phyloP scores from a whole-genome alignment of 37 sponge, comb jelly and placozoan genomes.

The Ianthella basta region DNA sequence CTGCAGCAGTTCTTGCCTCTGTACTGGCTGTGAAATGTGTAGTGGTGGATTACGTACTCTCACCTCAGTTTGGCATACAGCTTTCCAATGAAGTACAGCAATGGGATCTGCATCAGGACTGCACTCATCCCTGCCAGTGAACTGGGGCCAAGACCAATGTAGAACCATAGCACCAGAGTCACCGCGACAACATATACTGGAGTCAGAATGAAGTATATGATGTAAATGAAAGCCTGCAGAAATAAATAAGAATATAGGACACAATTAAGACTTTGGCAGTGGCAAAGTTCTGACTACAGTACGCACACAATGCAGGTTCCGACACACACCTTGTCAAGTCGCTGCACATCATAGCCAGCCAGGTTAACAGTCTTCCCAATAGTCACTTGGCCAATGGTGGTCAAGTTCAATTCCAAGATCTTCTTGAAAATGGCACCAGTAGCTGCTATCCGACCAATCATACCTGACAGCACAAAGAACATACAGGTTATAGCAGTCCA shows the following conservation, averaged over 20 bases:
- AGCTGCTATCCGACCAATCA: neutral
- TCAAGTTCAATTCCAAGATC: slow-evolving; percentile 57
- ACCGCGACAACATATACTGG: slow-evolving; percentile 52
- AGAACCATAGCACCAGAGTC: slow-evolving; percentile 52
- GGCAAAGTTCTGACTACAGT: no score
- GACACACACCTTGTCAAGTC: slow-evolving; percentile 61
- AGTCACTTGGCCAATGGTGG: slow-evolving; percentile 48
- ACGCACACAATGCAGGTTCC: neutral
- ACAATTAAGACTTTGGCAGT: no score
- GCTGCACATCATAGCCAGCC: slow-evolving; percentile 79
- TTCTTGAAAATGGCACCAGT: slow-evolving; percentile 34
- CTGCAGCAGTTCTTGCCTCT: no score
- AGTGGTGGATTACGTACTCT: no score
- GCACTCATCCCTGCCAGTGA: slow-evolving; percentile 32
- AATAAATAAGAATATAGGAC: no score
- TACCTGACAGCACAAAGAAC: neutral
- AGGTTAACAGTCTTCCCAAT: slow-evolving; percentile 76
- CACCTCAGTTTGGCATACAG: slow-evolving; percentile 17
- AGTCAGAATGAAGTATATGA: slow-evolving; percentile 54
- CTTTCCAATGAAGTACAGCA: slow-evolving; percentile 29
- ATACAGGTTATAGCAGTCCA: no score
- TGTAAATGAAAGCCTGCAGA: slow-evolving; percentile 55
- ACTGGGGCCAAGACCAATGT: slow-evolving; percentile 55
- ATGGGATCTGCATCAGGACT: slow-evolving; percentile 44
- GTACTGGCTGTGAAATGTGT: no score